Percentiles rank a stretch among this genome's conserved stretches.
Conservation (phyloP, 1,140 invertebrate species). For the Araneus ventricosus region DNA sequence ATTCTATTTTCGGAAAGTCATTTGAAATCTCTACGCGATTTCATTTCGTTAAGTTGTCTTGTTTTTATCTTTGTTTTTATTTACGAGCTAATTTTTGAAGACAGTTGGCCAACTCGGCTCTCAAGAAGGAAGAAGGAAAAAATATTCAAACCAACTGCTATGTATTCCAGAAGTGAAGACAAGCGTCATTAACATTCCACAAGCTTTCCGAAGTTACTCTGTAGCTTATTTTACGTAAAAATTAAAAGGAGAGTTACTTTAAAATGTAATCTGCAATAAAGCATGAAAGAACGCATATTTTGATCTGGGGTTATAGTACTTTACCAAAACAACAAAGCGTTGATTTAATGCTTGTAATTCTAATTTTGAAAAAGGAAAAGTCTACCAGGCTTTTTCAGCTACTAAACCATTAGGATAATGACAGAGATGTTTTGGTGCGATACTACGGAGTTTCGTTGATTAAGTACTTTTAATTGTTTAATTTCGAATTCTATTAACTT, state of each 20-base stretch:
- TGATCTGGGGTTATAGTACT: background rate
- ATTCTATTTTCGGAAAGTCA: constrained; percentile 60
- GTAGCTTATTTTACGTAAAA: background rate
- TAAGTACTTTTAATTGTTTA: too few relatives aligned
- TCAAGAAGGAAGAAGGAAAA: background rate
- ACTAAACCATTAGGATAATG: too few relatives aligned
- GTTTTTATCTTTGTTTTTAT: constrained; percentile 10
- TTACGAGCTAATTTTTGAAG: background rate
- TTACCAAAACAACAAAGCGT: background rate
- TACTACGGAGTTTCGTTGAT: too few relatives aligned
- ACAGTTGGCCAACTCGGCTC: background rate
- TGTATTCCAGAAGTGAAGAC: background rate
- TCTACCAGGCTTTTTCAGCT: too few relatives aligned
- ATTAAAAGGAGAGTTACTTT: background rate
- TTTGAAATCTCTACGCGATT: constrained; percentile 23
- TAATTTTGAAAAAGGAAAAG: too few relatives aligned
- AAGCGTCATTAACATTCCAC: too few relatives aligned
- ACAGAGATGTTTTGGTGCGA: too few relatives aligned
- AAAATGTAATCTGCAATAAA: background rate
- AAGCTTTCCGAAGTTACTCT: background rate
- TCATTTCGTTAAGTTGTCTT: constrained; percentile 52
- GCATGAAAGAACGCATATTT: background rate
- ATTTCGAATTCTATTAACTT: too few relatives aligned
- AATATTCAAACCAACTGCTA: background rate
- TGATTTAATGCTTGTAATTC: too few relatives aligned